A percentile compares a stretch with the other conserved stretches of the same genome.
These are phyloP conservation scores for Acomys russatus DNA, from an alignment of 2,797 vertebrate genomes.

Conservation along the genomic window DNA sequence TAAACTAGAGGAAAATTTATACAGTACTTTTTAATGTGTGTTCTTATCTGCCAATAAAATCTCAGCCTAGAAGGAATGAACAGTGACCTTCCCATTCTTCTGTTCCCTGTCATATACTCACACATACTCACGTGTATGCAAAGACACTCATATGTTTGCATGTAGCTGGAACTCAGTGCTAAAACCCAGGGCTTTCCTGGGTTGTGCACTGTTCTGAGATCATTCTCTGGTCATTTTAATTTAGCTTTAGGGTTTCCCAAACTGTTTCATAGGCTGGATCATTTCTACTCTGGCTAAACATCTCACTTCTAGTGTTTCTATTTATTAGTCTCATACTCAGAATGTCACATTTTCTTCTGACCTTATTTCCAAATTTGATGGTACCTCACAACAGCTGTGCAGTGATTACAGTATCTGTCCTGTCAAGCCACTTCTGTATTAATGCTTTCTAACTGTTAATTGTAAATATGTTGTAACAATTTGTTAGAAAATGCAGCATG, in stretches of 20 bases:
- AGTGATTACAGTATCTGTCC: slow-evolving; percentile 74
- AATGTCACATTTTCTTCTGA: slow-evolving; percentile 69
- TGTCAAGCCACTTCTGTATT: slow-evolving; percentile 79
- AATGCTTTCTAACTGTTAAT: slow-evolving; percentile 81
- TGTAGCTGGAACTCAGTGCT: background rate
- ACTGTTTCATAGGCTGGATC: background rate
- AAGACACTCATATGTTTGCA: background rate
- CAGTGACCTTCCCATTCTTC: background rate
- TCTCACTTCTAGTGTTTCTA: slow-evolving; percentile 42
- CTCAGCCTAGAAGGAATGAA: background rate
- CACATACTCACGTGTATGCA: too few species aligned
- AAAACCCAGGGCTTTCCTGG: background rate
- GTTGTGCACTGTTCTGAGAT: background rate
- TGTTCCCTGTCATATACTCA: background rate
- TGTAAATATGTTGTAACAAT: slow-evolving; percentile 62
- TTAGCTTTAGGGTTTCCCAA: slow-evolving; percentile 15
- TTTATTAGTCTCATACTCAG: slow-evolving; percentile 68
- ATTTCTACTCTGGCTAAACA: slow-evolving; percentile 47
- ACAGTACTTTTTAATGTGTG: background rate
- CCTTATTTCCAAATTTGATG: slow-evolving; percentile 68
- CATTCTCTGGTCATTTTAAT: background rate
- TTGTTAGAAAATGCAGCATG: slow-evolving; percentile 67
- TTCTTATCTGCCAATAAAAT: background rate
- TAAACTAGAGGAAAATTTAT: background rate
- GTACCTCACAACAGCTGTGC: slow-evolving; percentile 71